phyloP scores from a whole-genome alignment of 2,888 invertebrate genomes.

The Clitarchus hookeri region DNA sequence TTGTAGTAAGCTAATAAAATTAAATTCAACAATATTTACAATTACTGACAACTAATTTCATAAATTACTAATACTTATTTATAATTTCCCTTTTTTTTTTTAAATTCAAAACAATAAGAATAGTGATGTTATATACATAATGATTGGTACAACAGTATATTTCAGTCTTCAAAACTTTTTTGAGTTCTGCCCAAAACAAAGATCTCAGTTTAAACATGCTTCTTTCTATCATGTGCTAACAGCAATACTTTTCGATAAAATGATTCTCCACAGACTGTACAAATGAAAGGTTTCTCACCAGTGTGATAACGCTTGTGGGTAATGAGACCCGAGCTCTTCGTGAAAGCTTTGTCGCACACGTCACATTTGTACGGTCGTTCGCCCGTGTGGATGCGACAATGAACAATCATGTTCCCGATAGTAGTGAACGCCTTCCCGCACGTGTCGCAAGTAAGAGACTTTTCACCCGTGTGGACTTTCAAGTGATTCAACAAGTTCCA shows the following conservation, averaged over 20 bases:
- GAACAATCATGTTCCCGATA: slow-evolving; percentile 34
- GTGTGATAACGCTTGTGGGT: slow-evolving; percentile 66
- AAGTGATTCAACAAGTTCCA: slow-evolving; percentile 48
- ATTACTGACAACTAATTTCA: too few species aligned
- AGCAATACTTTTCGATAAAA: slow-evolving; percentile 57
- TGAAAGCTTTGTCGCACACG: slow-evolving; percentile 44
- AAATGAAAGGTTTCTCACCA: slow-evolving; percentile 65
- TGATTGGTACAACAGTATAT: too few species aligned
- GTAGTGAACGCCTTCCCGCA: slow-evolving; percentile 45
- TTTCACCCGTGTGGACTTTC: slow-evolving; percentile 47
- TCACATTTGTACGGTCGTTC: slow-evolving; percentile 35
- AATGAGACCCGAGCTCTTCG: slow-evolving; percentile 55
- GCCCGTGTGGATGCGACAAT: slow-evolving; percentile 37
- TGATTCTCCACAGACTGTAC: slow-evolving; percentile 64
- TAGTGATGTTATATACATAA: too few species aligned
- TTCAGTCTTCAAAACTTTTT: too few species aligned
- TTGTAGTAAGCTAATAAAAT: too few species aligned
- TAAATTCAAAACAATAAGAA: too few species aligned
- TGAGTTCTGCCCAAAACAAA: neutral
- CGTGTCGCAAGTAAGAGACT: slow-evolving; percentile 46
- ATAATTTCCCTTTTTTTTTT: too few species aligned
- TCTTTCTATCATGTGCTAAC: slow-evolving; percentile 21
- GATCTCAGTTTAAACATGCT: neutral
- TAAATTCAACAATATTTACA: too few species aligned
- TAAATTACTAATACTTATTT: too few species aligned